Conservation (phyloP, 1,140 invertebrate species). For the Musca vetustissima region DNA sequence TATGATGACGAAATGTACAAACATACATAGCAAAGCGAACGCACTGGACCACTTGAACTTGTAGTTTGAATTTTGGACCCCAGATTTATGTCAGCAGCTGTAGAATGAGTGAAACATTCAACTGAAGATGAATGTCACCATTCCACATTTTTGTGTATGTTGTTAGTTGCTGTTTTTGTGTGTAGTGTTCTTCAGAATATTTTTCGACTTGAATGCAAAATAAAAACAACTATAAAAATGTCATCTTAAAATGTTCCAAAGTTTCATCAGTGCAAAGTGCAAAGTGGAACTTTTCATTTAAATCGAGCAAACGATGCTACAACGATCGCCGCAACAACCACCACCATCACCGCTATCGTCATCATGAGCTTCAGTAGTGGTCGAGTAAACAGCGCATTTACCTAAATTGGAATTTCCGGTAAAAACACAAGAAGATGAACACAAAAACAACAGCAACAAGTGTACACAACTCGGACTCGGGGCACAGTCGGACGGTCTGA, state of each 20-base stretch:
- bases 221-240: no score
- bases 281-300: no score
- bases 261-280: no score
- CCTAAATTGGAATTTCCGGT: conserved; percentile 56
- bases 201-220: no score
- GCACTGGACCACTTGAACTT: conserved; percentile 3
- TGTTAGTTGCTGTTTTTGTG: background rate
- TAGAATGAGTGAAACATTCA: no score
- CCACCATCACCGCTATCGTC: background rate
- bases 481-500: background rate
- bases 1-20: no score
- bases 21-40: no score
- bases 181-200: background rate
- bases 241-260: no score
- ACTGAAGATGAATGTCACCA: conserved; percentile 11
- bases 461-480: background rate
- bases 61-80: background rate
- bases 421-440: conserved; percentile 35
- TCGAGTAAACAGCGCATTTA: conserved; percentile 51
- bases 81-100: background rate
- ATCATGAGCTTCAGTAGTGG: conserved; percentile 12
- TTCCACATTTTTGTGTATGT: background rate
- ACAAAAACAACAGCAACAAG: conserved; percentile 19
- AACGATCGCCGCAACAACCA: background rate
- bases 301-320: no score